phyloP scores from a whole-genome alignment of 2,797 vertebrate genomes.

The Bradypodion ventrale region DNA sequence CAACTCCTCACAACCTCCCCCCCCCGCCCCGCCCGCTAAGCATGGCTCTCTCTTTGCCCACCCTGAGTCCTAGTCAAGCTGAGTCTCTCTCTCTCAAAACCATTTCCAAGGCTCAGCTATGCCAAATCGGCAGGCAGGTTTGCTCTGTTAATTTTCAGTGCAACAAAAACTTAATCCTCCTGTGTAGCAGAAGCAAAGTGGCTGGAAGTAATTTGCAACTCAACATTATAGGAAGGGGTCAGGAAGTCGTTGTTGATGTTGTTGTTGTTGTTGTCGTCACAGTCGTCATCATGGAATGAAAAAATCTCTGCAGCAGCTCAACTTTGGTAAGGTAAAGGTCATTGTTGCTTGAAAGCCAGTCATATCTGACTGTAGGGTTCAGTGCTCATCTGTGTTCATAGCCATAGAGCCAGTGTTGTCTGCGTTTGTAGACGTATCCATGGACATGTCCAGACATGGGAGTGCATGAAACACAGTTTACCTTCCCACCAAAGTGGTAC shows the following conservation, averaged over 20 bases:
- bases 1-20: background rate
- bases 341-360: no score
- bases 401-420: no score
- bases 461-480: no score
- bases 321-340: no score
- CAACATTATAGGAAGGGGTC: background rate
- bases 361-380: no score
- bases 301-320: no score
- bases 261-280: no score
- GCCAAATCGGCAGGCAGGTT: background rate
- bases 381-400: no score
- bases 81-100: background rate
- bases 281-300: no score
- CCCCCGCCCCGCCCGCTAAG: background rate
- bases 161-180: slow-evolving; percentile 27
- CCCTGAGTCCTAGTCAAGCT: background rate
- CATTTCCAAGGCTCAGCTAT: background rate
- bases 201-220: slow-evolving; percentile 26
- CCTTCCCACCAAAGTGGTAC: background rate
- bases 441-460: no score
- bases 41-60: slow-evolving; percentile 6
- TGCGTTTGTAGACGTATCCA: no score
- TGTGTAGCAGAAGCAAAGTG: background rate
- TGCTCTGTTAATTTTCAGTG: slow-evolving; percentile 32
- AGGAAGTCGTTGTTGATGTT: background rate